Evolutionary conservation across 1,140 invertebrate genomes (phyloP).

Genomic region (Habropoda laboriosa): DNA sequence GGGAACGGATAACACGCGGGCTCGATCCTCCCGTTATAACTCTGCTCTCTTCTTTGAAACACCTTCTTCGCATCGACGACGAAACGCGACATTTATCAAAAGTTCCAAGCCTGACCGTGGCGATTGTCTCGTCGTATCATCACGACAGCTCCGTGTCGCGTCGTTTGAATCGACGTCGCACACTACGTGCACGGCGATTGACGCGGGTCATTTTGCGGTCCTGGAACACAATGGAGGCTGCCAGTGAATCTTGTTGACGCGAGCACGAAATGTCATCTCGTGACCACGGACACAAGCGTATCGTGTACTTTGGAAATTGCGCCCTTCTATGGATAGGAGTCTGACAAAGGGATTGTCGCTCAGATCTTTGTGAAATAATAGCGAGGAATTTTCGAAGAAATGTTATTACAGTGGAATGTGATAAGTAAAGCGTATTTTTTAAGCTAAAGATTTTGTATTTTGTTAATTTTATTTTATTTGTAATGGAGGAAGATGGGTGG

Average conservation of each 20-base stretch:
- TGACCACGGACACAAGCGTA: background rate
- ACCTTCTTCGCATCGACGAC: slow-evolving; percentile 19
- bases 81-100: slow-evolving; percentile 54
- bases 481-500: too few relatives aligned
- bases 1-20: slow-evolving; percentile 49
- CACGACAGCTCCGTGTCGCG: background rate
- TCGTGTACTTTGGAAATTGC: slow-evolving; percentile 15
- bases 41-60: slow-evolving; percentile 51
- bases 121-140: background rate
- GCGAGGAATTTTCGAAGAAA: too few relatives aligned
- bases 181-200: slow-evolving; percentile 16
- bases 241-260: slow-evolving; percentile 28
- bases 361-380: background rate
- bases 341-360: too few relatives aligned
- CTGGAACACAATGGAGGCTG: slow-evolving; percentile 21
- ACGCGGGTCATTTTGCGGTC: slow-evolving; percentile 42
- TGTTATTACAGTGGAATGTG: too few relatives aligned
- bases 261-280: slow-evolving; percentile 26
- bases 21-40: slow-evolving; percentile 48
- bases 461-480: too few relatives aligned
- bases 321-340: background rate
- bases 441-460: too few relatives aligned
- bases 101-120: slow-evolving; percentile 16
- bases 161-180: background rate
- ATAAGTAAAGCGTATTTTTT: too few relatives aligned